Evolutionary conservation across 2,113 vertebrate species (phyloP).

Genomic region (Peucedramus taeniatus): DNA sequence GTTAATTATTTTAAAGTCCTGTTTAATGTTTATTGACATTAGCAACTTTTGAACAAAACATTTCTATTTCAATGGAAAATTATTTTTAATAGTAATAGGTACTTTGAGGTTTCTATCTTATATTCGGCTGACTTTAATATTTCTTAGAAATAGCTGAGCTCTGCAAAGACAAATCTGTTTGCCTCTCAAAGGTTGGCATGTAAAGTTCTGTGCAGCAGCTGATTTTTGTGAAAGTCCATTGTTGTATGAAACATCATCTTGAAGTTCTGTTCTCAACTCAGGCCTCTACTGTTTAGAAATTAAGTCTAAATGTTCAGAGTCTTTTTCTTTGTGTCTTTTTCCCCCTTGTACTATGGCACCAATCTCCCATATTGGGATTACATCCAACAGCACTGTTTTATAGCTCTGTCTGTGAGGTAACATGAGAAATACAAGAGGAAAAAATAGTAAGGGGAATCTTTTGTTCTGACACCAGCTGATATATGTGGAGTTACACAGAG

Average conservation of each 20-base stretch:
- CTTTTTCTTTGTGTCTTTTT: not conserved
- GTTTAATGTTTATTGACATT: not conserved
- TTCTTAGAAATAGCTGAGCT: not conserved
- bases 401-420: not conserved
- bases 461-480: not conserved
- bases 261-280: not conserved
- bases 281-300: not conserved
- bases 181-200: not conserved
- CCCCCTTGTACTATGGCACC: not conserved
- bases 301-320: not conserved
- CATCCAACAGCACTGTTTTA: not conserved
- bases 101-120: not conserved
- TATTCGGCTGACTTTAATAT: not conserved
- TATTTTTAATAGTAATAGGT: not conserved
- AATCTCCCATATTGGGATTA: not conserved
- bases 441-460: not conserved
- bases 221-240: not conserved
- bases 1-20: not conserved
- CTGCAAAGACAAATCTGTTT: not conserved
- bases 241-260: not conserved
- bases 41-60: not conserved
- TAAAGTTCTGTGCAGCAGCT: not conserved
- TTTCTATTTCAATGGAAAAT: not conserved
- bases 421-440: not conserved
- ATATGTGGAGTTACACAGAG: not conserved